These are phyloP conservation scores for Anthrax anthrax DNA, from an alignment of 2,888 invertebrate species.

Conservation along the genomic window DNA sequence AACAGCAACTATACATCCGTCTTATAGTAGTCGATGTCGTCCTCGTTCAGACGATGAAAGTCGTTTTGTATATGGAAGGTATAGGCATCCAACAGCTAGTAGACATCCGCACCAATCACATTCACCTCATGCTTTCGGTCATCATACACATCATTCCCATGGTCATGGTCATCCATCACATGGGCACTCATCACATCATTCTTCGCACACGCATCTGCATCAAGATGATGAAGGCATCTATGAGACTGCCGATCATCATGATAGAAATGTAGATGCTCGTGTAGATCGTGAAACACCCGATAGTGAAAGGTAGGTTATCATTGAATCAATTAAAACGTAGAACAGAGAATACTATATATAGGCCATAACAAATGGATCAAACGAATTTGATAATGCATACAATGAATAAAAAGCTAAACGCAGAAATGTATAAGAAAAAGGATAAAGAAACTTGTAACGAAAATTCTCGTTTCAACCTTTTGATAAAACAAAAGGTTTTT, in stretches of 20 bases:
- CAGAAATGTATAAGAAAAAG: neutral
- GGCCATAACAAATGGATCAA: conserved; percentile 7
- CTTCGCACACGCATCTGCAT: conserved; percentile 42
- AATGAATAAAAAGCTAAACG: too few relatives aligned
- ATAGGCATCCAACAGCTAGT: conserved; percentile 37
- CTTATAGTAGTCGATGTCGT: conserved; percentile 43
- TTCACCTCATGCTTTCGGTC: conserved; percentile 37
- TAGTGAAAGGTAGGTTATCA: conserved; percentile 63
- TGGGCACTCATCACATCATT: conserved; percentile 38
- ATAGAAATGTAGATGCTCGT: conserved; percentile 51
- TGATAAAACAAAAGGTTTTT: too few relatives aligned
- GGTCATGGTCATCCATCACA: conserved; percentile 36
- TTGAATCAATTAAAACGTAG: conserved; percentile 1
- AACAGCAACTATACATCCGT: conserved; percentile 37
- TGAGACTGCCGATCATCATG: conserved; percentile 69
- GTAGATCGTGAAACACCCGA: conserved; percentile 67
- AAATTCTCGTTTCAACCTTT: too few relatives aligned
- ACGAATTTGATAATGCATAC: too few relatives aligned
- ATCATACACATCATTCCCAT: conserved; percentile 37
- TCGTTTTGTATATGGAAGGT: conserved; percentile 60
- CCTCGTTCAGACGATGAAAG: conserved; percentile 53
- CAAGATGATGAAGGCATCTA: conserved; percentile 75
- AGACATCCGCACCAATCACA: conserved; percentile 41
- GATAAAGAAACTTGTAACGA: conserved; percentile 5
- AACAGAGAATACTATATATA: neutral